Conservation (phyloP, 2,888 invertebrate species). For the Monoplex corrugatus region DNA sequence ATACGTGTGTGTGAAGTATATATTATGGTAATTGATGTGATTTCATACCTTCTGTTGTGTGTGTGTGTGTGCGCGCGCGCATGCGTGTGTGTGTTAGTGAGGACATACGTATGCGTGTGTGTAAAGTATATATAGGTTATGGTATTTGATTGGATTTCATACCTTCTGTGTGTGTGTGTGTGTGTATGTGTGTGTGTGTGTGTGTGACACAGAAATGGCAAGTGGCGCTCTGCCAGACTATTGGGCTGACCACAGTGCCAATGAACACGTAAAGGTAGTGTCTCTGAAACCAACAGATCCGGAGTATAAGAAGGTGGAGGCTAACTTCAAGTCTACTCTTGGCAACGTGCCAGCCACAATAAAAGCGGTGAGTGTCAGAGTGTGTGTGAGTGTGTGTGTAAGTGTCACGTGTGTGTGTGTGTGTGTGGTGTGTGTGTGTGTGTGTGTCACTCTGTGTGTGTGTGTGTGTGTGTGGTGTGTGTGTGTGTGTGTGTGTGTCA, state of each 20-base stretch:
- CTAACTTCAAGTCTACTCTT: constrained; percentile 24
- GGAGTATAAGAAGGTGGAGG: constrained; percentile 44
- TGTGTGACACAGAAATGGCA: constrained; percentile 16
- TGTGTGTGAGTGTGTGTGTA: not conserved
- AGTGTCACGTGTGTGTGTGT: not conserved
- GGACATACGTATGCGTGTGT: too few species aligned
- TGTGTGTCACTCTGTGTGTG: not conserved
- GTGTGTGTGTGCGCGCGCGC: too few species aligned
- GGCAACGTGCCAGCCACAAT: not conserved
- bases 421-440: not conserved
- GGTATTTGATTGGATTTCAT: too few species aligned
- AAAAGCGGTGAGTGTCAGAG: not conserved
- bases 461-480: constrained; percentile 21
- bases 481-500: constrained; percentile 2
- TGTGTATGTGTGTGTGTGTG: not conserved
- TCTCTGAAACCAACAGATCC: not conserved
- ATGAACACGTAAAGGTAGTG: constrained; percentile 32
- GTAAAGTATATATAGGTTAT: too few species aligned
- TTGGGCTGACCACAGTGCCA: not conserved
- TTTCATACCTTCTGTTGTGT: too few species aligned
- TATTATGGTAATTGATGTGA: too few species aligned
- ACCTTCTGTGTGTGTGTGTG: too few species aligned
- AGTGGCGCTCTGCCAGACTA: not conserved
- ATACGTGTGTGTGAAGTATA: too few species aligned
- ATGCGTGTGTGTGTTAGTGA: too few species aligned